Conservation (phyloP, 2,797 vertebrate species). For the Urosaurus nigricauda region DNA sequence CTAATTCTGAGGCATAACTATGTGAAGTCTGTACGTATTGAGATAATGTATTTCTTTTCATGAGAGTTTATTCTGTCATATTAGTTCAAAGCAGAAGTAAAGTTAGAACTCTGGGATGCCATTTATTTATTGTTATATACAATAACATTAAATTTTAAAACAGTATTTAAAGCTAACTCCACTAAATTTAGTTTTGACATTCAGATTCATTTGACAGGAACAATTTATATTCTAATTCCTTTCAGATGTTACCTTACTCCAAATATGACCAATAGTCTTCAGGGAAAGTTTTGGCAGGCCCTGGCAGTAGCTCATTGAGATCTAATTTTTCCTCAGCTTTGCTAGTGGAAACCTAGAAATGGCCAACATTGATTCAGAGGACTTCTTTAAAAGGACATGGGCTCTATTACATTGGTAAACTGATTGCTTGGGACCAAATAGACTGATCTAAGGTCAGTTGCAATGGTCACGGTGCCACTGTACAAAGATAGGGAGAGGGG, state of each 20-base stretch:
- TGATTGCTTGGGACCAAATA: not conserved
- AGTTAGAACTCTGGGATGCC: constrained; percentile 41
- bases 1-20: constrained; percentile 41
- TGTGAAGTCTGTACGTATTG: constrained; percentile 55
- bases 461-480: not conserved
- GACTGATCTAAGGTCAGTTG: no score
- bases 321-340: not conserved
- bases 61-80: constrained; percentile 45
- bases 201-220: not conserved
- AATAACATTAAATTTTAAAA: not conserved
- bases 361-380: not conserved
- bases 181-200: not conserved
- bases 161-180: not conserved
- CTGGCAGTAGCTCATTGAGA: not conserved
- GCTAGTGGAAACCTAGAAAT: not conserved
- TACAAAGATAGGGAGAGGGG: not conserved
- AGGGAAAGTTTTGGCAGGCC: not conserved
- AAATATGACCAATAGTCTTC: not conserved
- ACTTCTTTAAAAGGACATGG: not conserved
- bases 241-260: not conserved
- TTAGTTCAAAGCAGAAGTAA: constrained; percentile 54
- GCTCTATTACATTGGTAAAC: not conserved
- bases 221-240: constrained; percentile 13
- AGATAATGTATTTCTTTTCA: constrained; percentile 53
- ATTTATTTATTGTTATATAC: not conserved